Conservation (phyloP, 2,888 invertebrate genomes). For the Heliconius aoede region DNA sequence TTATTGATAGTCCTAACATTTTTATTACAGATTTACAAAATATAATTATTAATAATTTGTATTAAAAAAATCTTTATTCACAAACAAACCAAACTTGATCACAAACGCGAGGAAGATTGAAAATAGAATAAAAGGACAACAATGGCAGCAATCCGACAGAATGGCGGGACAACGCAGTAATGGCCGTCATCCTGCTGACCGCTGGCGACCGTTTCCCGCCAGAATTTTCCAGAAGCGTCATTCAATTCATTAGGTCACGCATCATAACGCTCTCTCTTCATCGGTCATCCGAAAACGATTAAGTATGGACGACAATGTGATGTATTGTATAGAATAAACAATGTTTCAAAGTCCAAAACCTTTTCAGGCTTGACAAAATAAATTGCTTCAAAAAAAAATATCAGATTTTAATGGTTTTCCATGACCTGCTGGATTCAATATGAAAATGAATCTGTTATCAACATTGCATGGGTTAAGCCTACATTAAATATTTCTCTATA, state of each 20-base stretch:
- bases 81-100: neutral
- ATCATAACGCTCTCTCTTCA: conserved; percentile 30
- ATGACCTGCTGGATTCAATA: too few relatives aligned
- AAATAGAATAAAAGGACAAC: conserved; percentile 44
- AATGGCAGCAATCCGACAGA: conserved; percentile 54
- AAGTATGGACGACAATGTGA: conserved; percentile 5
- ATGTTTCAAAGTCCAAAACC: neutral
- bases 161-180: conserved; percentile 67
- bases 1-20: too few relatives aligned
- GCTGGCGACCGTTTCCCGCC: conserved; percentile 64
- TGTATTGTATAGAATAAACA: neutral
- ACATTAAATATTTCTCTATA: too few relatives aligned
- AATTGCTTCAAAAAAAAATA: too few relatives aligned
- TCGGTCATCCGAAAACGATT: conserved; percentile 32
- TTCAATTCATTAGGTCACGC: conserved; percentile 50
- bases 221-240: conserved; percentile 76
- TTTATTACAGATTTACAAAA: too few relatives aligned
- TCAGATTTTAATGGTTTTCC: too few relatives aligned
- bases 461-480: too few relatives aligned
- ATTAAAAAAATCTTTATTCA: neutral
- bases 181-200: conserved; percentile 70
- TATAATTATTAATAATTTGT: too few relatives aligned
- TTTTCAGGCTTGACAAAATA: too few relatives aligned
- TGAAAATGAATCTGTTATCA: too few relatives aligned
- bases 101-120: conserved; percentile 4